A percentile compares a stretch with the other conserved stretches of the same genome.
Evolutionary conservation across 2,888 invertebrate species (phyloP).

Genomic region (Drosophila cracens): DNA sequence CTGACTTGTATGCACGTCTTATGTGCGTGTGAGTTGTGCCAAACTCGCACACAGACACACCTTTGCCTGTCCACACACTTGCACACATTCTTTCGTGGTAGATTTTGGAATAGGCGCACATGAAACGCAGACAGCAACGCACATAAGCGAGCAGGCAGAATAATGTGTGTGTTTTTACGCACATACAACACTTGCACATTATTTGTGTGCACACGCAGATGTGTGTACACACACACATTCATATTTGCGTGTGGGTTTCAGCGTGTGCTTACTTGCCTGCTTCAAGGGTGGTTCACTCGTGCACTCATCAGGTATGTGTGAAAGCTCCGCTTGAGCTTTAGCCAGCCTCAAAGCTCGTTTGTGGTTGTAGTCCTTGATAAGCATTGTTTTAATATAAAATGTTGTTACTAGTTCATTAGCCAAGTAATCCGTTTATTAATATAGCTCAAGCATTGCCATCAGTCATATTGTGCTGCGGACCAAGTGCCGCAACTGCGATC

Average conservation of each 20-base stretch:
- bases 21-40: conserved; percentile 14
- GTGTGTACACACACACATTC: background rate
- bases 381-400: background rate
- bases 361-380: conserved; percentile 3
- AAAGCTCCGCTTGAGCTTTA: conserved; percentile 5
- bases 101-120: conserved; percentile 78
- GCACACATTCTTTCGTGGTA: conserved; percentile 82
- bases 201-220: conserved; percentile 12
- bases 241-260: background rate
- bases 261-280: background rate
- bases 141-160: conserved; percentile 14
- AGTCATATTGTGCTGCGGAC: background rate
- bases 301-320: background rate
- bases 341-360: background rate
- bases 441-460: background rate
- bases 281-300: background rate
- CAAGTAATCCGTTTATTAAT: background rate
- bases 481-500: background rate
- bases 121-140: conserved; percentile 34
- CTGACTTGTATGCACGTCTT: conserved; percentile 20
- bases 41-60: conserved; percentile 52
- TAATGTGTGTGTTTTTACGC: conserved; percentile 36
- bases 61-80: conserved; percentile 63
- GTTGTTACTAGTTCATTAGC: too few species aligned
- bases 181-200: conserved; percentile 27